Evolutionary conservation across 2,113 vertebrate genomes (phyloP), one percentile per base, ranked within the genome.

Genomic region (Pongo pygmaeus): DNA sequence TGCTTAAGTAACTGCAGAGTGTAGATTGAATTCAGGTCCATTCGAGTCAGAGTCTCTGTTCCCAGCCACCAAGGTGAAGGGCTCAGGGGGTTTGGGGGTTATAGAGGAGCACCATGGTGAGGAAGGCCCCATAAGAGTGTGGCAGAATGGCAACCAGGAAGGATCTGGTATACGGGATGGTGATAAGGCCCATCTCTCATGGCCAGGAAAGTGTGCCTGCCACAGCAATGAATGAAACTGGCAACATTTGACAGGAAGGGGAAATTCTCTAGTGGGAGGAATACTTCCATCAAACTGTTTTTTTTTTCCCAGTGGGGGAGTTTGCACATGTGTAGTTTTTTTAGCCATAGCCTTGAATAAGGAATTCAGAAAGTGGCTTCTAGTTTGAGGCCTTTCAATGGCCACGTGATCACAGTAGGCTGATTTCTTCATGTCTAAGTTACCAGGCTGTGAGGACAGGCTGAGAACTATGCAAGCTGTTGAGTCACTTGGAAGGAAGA

Each of bases 251-350:
- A 84, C 8, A 5, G n/a, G 79, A 87, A 35, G 17, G 48, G 35
- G 64, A 61, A 30, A 80, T 70, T 85, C 70, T 74, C 88, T 85
- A 38, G 72, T 79, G 74, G 57, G 59, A 96, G 72, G 75, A 90
- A 61, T 32, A 13, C 48, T 57, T 94, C 61, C 67, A 55, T 61
- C 57, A 48, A 7, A 2, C 7, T 69, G 22, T 32, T n/a, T 27
- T 38, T n/a, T n/a, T 40, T 38, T 25, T 17, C 5, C 48, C 35
- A 27, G 10, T 14, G 84, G 92, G 18, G 40, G 38, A 30, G 6
- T 94, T 94, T 59, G 67, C 69, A 48, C 12, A 18, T 43, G 2
- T 27, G 22, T 48, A 18, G 83, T 67, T 80, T 94, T 84, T 95
- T 94, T 75, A 80, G 48, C 55, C 40, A 0, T 64, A 48, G 40